Conservation (phyloP, 2,113 vertebrate species). For the Cyanistes caeruleus region DNA sequence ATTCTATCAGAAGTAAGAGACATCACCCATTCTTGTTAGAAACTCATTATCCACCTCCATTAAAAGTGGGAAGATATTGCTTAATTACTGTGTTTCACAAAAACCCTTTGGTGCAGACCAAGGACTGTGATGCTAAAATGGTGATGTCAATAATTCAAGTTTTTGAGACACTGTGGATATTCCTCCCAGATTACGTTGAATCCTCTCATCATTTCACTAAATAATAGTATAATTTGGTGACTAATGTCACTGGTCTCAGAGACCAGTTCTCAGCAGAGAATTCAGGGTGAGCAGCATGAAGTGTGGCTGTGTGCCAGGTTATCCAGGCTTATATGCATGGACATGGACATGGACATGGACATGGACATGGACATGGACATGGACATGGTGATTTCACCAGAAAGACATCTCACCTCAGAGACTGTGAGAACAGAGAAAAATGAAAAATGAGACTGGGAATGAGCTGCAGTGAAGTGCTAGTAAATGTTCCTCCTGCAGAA, state of each 20-base stretch:
- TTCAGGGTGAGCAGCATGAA: neutral
- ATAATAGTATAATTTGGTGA: neutral
- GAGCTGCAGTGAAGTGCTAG: neutral
- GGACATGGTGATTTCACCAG: neutral
- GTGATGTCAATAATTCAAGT: neutral
- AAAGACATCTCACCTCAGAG: neutral
- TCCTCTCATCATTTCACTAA: neutral
- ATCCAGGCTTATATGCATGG: accelerated
- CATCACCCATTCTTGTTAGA: neutral
- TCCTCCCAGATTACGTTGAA: neutral
- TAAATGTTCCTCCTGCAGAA: neutral
- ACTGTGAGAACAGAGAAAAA: neutral
- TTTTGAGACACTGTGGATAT: neutral
- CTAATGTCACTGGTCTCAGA: neutral
- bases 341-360: neutral
- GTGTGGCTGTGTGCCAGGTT: neutral
- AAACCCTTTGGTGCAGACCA: neutral
- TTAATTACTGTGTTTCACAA: neutral
- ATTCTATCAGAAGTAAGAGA: neutral
- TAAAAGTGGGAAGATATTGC: neutral
- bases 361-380: neutral
- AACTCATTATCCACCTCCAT: neutral
- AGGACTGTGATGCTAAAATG: neutral
- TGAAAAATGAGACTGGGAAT: neutral
- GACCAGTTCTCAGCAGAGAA: neutral